Evolutionary conservation across 2,888 invertebrate species (phyloP), one percentile per base, ranked within the genome.

Genomic region (Drosophila helvetica): DNA sequence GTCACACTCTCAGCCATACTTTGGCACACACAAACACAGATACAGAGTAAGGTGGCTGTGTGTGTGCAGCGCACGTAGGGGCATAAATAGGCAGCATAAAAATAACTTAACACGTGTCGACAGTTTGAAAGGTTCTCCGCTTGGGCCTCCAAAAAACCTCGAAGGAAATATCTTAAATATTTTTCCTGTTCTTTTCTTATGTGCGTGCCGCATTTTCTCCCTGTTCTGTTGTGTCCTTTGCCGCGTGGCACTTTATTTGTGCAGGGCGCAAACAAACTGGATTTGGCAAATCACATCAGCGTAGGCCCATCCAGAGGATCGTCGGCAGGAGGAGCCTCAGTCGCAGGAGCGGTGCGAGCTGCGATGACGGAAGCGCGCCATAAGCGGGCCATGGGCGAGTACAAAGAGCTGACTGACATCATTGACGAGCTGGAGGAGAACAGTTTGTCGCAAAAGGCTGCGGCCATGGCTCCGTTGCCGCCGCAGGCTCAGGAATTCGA

Each of bases 31-130:
- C 57, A 52, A 19, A 19, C 50, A 18, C 60, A 52, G 18, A 42
- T 12, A n/a, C 19, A 12, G 42, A 15, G 15, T n/a, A n/a, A 22
- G 33, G 27, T 27, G 17, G 43, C 48, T 67, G 68, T 67, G 77
- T 68, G 75, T 86, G 75, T 86, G 80, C 67, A 67, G 56, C 75
- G 55, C 86, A 85, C 88, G 82, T 87, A 82, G 70, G 64, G 70
- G 83, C 86, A 89, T 89, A 89, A 82, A 89, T 88, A 81, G 78
- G 74, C 89, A 69, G 88, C 77, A 82, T 89, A 88, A 89, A 89
- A 86, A 89, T 89, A 86, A 89, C 89, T 89, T 86, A 88, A 86
- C 89, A 89, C 86, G 89, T 86, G 86, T 89, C 88, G 89, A 88
- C 89, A 88, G 76, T 88, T 86, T 88, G 78, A 77, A 73, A 72